A percentile compares a stretch with the other conserved stretches of the same genome.
phyloP scores from a whole-genome alignment of 2,888 invertebrate species.

The Machimus rusticus region DNA sequence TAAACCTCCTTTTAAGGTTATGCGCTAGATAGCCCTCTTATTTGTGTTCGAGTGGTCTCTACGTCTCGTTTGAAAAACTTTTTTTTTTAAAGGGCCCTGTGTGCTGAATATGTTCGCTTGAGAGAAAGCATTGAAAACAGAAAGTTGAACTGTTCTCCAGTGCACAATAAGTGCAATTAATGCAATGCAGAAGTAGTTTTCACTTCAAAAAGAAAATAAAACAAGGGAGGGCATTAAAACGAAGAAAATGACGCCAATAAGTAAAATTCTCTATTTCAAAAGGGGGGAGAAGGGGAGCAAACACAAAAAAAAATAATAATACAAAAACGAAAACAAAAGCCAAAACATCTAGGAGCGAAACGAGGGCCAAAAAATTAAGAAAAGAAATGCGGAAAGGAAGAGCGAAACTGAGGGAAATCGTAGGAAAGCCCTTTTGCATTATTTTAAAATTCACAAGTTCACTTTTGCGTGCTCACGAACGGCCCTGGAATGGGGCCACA shows the following conservation, averaged over 20 bases:
- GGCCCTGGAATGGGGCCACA: constrained; percentile 34
- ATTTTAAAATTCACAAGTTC: constrained; percentile 37
- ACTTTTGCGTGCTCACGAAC: constrained; percentile 25
- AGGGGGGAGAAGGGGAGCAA: background rate
- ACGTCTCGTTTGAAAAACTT: background rate
- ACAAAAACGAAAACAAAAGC: background rate
- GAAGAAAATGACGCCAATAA: background rate
- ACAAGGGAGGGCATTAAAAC: background rate
- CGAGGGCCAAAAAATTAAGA: background rate
- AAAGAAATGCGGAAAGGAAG: background rate
- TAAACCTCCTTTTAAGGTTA: background rate
- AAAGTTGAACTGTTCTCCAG: background rate
- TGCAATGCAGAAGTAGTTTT: background rate
- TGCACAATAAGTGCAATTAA: background rate
- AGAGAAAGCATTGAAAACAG: background rate
- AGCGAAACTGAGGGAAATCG: constrained; percentile 23
- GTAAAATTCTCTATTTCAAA: background rate
- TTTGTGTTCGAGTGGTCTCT: background rate
- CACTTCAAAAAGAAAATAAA: background rate
- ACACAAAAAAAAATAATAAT: background rate
- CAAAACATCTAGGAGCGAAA: background rate
- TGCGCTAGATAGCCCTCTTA: background rate
- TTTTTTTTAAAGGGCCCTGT: background rate
- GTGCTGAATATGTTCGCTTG: background rate
- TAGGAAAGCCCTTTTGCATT: constrained; percentile 31